These are phyloP conservation scores for Brachionus manjavacas DNA, from an alignment of 1,140 invertebrate species.

Conservation along the genomic window DNA sequence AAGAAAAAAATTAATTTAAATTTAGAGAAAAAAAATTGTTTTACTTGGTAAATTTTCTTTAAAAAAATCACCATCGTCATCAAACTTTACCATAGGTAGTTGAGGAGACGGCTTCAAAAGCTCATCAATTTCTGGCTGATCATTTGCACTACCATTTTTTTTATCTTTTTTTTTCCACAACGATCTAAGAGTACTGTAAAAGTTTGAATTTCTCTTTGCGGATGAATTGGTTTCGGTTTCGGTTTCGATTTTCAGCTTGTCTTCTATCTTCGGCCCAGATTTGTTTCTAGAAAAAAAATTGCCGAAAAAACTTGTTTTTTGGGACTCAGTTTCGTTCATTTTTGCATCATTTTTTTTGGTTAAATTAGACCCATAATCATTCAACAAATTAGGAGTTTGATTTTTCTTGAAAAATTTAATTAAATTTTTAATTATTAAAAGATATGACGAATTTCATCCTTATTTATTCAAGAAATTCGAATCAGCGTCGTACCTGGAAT, in stretches of 20 bases:
- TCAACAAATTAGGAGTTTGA: not conserved
- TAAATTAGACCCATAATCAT: not conserved
- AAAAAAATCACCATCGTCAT: conserved; percentile 39
- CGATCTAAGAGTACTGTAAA: not conserved
- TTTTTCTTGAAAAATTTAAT: conserved; percentile 1
- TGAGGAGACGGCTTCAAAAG: not conserved
- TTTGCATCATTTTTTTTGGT: not conserved
- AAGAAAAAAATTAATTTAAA: not conserved
- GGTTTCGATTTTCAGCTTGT: not conserved
- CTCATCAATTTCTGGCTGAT: conserved; percentile 20
- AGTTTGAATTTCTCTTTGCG: not conserved
- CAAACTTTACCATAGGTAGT: conserved; percentile 38
- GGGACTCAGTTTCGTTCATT: not conserved
- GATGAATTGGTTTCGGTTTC: not conserved
- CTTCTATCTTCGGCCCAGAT: not conserved
- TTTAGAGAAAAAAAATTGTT: not conserved
- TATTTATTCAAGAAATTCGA: conserved; percentile 69
- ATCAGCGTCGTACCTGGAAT: conserved; percentile 62
- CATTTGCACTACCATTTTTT: not conserved
- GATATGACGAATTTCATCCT: conserved; percentile 81
- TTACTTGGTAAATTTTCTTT: conserved; percentile 28
- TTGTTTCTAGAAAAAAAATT: conserved; percentile 5
- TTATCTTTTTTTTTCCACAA: not conserved
- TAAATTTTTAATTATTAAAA: conserved; percentile 43
- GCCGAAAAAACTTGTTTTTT: not conserved